These are phyloP conservation scores for Diorhabda elongata DNA, from an alignment of 1,140 invertebrate species.

Conservation along the genomic window DNA sequence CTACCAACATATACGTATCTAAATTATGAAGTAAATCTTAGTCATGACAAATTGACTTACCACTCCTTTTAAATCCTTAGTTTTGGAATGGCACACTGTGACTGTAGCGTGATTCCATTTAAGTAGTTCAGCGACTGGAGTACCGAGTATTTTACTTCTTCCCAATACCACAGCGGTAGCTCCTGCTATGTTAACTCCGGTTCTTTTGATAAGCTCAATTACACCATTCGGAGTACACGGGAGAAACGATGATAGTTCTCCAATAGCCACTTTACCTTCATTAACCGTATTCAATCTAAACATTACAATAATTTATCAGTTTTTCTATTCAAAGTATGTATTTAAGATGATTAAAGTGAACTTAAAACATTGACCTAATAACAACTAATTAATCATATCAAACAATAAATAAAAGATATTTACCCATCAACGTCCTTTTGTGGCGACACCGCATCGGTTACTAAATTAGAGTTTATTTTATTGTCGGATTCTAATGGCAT, in stretches of 20 bases:
- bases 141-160: conserved; percentile 96
- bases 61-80: conserved; percentile 73
- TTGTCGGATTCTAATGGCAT: conserved; percentile 86
- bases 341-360: too few species aligned
- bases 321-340: too few species aligned
- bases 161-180: conserved; percentile 91
- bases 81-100: conserved; percentile 94
- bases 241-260: conserved; percentile 80
- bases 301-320: too few species aligned
- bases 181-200: conserved; percentile 75
- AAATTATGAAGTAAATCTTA: too few species aligned
- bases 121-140: conserved; percentile 88
- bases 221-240: conserved; percentile 93
- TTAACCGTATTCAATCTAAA: conserved; percentile 81
- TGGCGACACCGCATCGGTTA: conserved; percentile 82
- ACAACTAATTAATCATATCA: too few species aligned
- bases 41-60: conserved; percentile 50
- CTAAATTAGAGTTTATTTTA: conserved; percentile 76
- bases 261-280: conserved; percentile 81
- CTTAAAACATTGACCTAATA: too few species aligned
- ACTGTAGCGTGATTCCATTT: conserved; percentile 97
- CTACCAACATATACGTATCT: too few species aligned
- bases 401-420: conserved; percentile 17
- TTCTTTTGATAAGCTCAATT: conserved; percentile 84
- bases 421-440: conserved; percentile 95